Evolutionary conservation across 2,113 vertebrate species (phyloP).

Genomic region (Hyaena hyaena): DNA sequence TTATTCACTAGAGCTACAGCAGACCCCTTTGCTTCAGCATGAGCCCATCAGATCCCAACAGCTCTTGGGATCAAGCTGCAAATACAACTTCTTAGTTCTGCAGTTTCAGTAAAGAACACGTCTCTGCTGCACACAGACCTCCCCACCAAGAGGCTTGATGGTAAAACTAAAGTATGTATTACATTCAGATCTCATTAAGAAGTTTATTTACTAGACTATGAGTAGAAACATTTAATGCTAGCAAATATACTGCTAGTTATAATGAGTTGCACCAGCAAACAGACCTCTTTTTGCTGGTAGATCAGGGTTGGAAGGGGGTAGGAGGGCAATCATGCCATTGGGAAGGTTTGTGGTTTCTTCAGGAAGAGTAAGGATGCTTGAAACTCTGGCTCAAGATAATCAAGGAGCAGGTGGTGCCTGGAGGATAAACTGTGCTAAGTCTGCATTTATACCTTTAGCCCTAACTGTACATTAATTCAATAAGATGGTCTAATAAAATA

Average conservation of each 20-base stretch:
- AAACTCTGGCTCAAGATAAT: slow-evolving; percentile 21
- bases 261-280: background rate
- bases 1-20: background rate
- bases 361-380: background rate
- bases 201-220: background rate
- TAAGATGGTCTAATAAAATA: slow-evolving; percentile 80
- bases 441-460: slow-evolving; percentile 75
- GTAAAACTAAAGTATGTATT: background rate
- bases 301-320: too few relatives aligned
- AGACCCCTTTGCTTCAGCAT: background rate
- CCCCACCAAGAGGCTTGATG: background rate
- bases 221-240: background rate
- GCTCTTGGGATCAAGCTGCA: background rate
- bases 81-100: background rate
- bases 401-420: slow-evolving; percentile 67
- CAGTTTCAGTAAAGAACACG: background rate
- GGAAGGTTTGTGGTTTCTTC: background rate
- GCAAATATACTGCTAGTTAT: background rate
- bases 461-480: slow-evolving; percentile 76
- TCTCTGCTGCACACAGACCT: background rate
- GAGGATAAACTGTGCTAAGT: slow-evolving; percentile 68
- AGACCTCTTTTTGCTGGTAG: background rate
- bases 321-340: background rate
- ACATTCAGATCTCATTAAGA: slow-evolving; percentile 46
- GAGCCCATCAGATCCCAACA: background rate